Conservation (phyloP, 2,113 vertebrate genomes). For the Callipepla squamata region DNA sequence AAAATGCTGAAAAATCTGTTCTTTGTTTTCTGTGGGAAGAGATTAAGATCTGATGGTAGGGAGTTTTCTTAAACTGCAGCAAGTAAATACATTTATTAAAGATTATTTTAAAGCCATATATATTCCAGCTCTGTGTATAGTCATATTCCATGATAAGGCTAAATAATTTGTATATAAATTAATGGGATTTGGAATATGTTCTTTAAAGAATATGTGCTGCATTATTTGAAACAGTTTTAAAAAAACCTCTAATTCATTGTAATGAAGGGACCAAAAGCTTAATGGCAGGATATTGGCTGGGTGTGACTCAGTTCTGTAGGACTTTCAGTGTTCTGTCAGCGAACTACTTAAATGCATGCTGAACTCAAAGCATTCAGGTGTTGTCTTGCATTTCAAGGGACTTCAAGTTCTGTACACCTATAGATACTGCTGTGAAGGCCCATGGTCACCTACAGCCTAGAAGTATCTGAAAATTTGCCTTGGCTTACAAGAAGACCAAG, state of each 20-base stretch:
- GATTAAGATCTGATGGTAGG: conserved; percentile 38
- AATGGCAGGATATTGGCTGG: neutral
- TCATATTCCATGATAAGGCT: neutral
- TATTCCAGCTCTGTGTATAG: neutral
- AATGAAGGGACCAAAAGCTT: neutral
- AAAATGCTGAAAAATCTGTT: conserved; percentile 23
- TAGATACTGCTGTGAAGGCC: neutral
- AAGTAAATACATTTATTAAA: conserved; percentile 4
- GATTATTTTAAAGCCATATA: neutral
- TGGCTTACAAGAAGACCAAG: neutral
- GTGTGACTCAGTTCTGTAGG: neutral
- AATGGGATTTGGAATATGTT: neutral
- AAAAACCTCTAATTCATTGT: neutral
- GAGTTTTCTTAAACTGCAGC: conserved; percentile 13
- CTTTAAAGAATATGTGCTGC: neutral
- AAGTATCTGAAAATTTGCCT: rapidly evolving
- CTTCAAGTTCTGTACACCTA: neutral
- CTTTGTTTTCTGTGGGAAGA: neutral
- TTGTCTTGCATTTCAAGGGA: neutral
- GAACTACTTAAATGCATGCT: neutral
- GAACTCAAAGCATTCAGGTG: neutral
- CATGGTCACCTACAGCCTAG: neutral
- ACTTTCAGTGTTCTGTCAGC: neutral
- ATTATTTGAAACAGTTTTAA: neutral
- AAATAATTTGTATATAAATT: neutral